A percentile compares a stretch with the other conserved stretches of the same genome.
Conservation (phyloP, 2,797 vertebrate species). For the Chanos chanos region DNA sequence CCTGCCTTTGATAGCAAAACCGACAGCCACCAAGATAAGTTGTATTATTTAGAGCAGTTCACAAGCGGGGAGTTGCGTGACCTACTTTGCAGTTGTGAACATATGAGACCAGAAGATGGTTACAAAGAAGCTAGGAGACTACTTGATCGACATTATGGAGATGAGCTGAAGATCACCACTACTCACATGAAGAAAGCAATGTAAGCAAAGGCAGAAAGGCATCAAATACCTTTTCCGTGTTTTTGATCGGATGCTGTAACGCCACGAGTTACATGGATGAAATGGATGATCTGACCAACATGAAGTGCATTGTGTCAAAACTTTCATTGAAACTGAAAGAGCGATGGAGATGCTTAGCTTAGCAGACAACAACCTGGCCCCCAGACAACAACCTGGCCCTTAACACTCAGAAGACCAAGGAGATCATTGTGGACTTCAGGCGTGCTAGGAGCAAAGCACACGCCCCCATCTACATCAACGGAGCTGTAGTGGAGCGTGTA, state of each 20-base stretch:
- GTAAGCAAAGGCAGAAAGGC: background rate
- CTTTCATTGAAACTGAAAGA: slow-evolving; percentile 18
- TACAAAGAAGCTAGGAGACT: background rate
- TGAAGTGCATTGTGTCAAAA: slow-evolving; percentile 8
- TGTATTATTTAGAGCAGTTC: slow-evolving; percentile 11
- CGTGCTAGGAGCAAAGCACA: no score
- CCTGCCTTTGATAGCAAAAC: slow-evolving; percentile 4
- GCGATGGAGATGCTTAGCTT: slow-evolving; percentile 7
- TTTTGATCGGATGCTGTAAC: slow-evolving; percentile 21
- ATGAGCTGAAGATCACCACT: slow-evolving; percentile 4
- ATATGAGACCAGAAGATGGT: background rate
- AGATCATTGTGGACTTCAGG: no score
- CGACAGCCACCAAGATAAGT: background rate
- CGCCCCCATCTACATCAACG: no score
- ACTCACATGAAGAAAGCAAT: slow-evolving; percentile 16
- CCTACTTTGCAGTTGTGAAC: background rate
- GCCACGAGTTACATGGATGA: slow-evolving; percentile 7
- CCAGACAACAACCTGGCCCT: no score
- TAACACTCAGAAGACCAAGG: no score
- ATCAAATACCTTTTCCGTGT: slow-evolving; percentile 14
- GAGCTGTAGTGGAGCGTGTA: no score
- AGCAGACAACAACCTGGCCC: no score
- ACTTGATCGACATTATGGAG: slow-evolving; percentile 1
- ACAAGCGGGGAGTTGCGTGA: slow-evolving; percentile 1
- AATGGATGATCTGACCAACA: slow-evolving; percentile 19